These are phyloP conservation scores for Calvadosia cruxmelitensis DNA, from an alignment of 30 jellyfish, hydroid and myxozoan species.

Conservation along the genomic window DNA sequence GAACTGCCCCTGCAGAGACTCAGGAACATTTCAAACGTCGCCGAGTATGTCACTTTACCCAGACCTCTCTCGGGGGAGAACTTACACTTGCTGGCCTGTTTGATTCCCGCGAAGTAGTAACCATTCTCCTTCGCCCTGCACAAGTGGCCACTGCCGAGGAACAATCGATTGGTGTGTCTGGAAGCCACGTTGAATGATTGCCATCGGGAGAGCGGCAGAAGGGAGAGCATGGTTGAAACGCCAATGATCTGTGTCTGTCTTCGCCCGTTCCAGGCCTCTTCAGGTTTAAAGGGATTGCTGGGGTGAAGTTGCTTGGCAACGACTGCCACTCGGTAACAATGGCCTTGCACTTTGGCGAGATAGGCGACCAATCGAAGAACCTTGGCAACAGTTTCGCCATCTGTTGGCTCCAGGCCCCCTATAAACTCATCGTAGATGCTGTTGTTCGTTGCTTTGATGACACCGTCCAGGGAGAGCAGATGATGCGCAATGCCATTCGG, in stretches of 20 bases:
- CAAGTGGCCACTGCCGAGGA: too few relatives aligned
- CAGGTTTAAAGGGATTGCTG: too few relatives aligned
- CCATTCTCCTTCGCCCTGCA: neutral
- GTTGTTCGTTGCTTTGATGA: neutral
- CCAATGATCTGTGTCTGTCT: too few relatives aligned
- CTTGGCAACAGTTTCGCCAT: neutral
- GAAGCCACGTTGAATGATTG: too few relatives aligned
- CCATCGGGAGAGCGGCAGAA: too few relatives aligned
- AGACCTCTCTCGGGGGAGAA: neutral
- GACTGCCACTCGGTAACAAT: neutral
- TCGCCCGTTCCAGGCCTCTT: too few relatives aligned
- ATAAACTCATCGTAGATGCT: neutral
- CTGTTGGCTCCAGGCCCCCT: neutral
- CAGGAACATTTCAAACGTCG: neutral
- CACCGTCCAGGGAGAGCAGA: neutral
- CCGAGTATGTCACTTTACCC: neutral
- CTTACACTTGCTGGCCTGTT: neutral
- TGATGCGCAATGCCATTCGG: too few relatives aligned
- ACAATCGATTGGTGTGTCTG: too few relatives aligned
- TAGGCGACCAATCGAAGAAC: neutral
- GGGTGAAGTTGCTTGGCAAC: too few relatives aligned
- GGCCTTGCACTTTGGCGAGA: neutral
- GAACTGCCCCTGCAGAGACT: neutral
- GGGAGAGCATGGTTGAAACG: too few relatives aligned
- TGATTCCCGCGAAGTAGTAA: neutral